Conservation (phyloP, 2,797 vertebrate genomes). For the Etheostoma perlongum region DNA sequence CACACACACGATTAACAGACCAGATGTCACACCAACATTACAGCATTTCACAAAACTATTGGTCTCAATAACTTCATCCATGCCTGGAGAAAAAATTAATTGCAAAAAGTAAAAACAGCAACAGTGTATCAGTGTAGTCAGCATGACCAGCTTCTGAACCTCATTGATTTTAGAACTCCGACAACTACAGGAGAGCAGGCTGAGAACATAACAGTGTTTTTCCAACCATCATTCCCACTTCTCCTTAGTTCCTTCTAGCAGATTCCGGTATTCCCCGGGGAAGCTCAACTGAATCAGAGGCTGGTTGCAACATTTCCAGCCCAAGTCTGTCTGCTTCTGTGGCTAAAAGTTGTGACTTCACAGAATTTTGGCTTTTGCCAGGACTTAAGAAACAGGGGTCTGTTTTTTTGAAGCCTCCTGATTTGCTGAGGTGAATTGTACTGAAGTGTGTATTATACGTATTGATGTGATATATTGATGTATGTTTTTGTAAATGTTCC, state of each 20-base stretch:
- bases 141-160: background rate
- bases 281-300: constrained; percentile 44
- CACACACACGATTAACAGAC: too few relatives aligned
- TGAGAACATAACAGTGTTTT: constrained; percentile 43
- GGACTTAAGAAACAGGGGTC: constrained; percentile 17
- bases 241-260: constrained; percentile 24
- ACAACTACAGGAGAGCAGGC: constrained; percentile 16
- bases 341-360: constrained; percentile 16
- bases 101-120: background rate
- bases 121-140: background rate
- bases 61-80: background rate
- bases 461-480: background rate
- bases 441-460: background rate
- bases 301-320: constrained; percentile 38
- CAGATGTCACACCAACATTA: background rate
- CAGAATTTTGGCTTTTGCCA: background rate
- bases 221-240: constrained; percentile 40
- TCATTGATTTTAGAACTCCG: constrained; percentile 20
- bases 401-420: background rate
- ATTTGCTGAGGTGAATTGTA: background rate
- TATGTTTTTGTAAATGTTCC: background rate
- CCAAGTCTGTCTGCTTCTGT: constrained; percentile 35
- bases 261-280: constrained; percentile 52
- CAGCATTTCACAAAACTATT: background rate
- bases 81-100: background rate